Evolutionary conservation across 2,113 vertebrate species (phyloP).

Genomic region (Nannobrachium achirus): DNA sequence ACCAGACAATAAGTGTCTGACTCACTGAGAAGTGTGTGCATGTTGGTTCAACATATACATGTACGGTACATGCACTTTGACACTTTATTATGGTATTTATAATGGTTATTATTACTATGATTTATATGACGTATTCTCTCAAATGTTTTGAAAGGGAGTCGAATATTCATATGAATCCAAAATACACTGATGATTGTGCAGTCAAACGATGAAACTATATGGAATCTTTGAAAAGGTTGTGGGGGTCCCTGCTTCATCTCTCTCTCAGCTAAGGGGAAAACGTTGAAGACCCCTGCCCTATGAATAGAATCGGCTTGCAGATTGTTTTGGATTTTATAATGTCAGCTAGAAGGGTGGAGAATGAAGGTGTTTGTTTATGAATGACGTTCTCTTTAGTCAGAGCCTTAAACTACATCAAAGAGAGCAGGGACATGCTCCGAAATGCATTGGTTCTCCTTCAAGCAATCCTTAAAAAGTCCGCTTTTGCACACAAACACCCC

Average conservation of each 20-base stretch:
- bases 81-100: too few species aligned
- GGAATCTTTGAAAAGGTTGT: too few species aligned
- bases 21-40: background rate
- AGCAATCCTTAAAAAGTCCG: background rate
- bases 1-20: background rate
- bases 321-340: constrained; percentile 6
- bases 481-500: background rate
- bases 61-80: too few species aligned
- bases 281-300: constrained; percentile 14
- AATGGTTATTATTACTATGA: too few species aligned
- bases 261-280: constrained; percentile 21
- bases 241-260: too few species aligned
- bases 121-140: too few species aligned
- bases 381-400: constrained; percentile 23
- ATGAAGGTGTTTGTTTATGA: constrained; percentile 33
- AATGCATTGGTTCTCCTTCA: constrained; percentile 26
- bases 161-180: constrained; percentile 36
- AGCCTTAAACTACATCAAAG: constrained; percentile 24
- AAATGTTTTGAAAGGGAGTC: too few species aligned
- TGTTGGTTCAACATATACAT: background rate
- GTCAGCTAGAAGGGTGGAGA: constrained; percentile 33
- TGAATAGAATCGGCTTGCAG: constrained; percentile 25
- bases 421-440: background rate
- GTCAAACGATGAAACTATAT: too few species aligned
- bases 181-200: too few species aligned